These are phyloP conservation scores for Odobenus rosmarus DNA, from an alignment of 2,113 vertebrate genomes.

Conservation along the genomic window DNA sequence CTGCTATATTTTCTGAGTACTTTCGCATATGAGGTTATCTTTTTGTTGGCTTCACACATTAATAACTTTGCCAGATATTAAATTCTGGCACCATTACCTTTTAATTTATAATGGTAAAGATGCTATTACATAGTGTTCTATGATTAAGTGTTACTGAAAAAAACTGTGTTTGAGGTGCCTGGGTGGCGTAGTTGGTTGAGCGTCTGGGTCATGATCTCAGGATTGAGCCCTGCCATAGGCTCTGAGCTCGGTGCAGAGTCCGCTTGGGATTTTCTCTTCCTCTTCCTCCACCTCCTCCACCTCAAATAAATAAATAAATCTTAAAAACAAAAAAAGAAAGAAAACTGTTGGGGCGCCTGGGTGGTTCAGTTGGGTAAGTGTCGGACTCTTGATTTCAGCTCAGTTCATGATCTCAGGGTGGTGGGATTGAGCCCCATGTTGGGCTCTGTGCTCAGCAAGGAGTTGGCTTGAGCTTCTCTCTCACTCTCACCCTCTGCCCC, in stretches of 20 bases:
- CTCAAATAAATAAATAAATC: not conserved
- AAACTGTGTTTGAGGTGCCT: not conserved
- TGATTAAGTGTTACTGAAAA: not conserved
- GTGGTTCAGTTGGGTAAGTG: not conserved
- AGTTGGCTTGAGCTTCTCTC: not conserved
- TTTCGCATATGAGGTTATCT: not conserved
- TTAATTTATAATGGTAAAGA: not conserved
- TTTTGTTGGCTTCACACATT: conserved; percentile 7
- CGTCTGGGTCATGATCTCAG: not conserved
- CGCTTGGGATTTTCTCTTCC: not conserved
- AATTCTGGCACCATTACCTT: not conserved
- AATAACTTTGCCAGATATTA: not conserved
- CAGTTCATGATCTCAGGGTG: not conserved
- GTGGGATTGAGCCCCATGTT: not conserved
- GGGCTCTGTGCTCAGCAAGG: not conserved
- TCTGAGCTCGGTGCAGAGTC: not conserved
- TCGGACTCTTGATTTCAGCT: not conserved
- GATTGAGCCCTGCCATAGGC: not conserved
- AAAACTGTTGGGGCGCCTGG: not conserved
- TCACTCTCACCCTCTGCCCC: not conserved
- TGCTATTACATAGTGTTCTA: not conserved
- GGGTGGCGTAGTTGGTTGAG: not conserved
- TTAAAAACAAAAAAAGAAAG: not conserved
- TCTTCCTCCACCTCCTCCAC: not conserved
- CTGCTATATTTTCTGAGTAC: not conserved